phyloP scores from a whole-genome alignment of 2,113 vertebrate genomes.

The Sinocyclocheilus rhinocerous region DNA sequence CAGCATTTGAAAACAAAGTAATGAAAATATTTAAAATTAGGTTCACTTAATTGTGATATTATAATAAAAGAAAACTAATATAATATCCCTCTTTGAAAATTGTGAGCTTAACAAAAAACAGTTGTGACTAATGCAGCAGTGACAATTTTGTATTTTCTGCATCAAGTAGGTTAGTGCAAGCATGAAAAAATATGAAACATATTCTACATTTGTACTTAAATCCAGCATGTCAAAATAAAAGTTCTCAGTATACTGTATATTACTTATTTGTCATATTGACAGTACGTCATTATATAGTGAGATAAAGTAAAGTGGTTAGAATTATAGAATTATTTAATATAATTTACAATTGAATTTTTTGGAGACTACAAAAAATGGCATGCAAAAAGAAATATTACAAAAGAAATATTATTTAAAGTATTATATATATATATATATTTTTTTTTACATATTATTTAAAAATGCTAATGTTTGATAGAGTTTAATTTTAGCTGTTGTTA shows the following conservation, averaged over 20 bases:
- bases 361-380: not conserved
- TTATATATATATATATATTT: no score
- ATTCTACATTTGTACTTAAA: not conserved
- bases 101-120: no score
- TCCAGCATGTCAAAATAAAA: not conserved
- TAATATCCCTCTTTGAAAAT: not conserved
- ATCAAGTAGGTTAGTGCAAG: not conserved
- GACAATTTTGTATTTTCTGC: not conserved
- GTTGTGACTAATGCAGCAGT: no score
- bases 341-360: not conserved
- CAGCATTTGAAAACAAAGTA: not conserved
- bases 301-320: not conserved
- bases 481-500: not conserved
- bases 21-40: not conserved
- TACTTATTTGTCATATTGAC: not conserved
- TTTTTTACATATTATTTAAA: not conserved
- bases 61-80: not conserved
- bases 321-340: not conserved
- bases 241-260: not conserved
- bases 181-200: not conserved
- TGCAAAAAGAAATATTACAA: not conserved
- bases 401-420: not conserved
- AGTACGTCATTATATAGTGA: not conserved
- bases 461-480: not conserved
- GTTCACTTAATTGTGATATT: not conserved